Evolutionary conservation across 2,888 invertebrate genomes (phyloP), one percentile per base, ranked within the genome.

Genomic region (Heteropelma amictum): DNA sequence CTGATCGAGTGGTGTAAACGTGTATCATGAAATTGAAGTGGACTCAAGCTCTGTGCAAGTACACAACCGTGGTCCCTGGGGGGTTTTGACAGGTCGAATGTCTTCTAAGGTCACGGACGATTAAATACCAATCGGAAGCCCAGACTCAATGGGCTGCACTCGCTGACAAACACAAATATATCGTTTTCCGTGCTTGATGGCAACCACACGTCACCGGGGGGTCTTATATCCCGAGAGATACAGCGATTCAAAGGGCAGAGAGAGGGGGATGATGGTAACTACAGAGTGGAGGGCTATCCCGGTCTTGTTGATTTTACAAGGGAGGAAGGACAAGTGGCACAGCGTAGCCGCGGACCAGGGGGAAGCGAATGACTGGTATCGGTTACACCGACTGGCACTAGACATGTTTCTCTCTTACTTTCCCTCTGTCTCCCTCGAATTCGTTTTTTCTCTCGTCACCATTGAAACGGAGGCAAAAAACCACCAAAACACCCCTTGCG

Each of bases 361-460:
- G 84, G 82, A 82, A 80, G 82, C 84, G 84, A 86, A 85, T 84
- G 86, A 85, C 86, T 85, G 87, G 87, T 87, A 86, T 87, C 87
- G 82, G 86, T 87, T 87, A 87, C 87, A 87, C 80, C 71, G 68
- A 82, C 86, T 87, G 87, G 86, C 84, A 84, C 81, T 80, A 67
- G 77, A 76, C 80, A 70, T 78, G 65, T 72, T 69, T 58, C 72
- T 40, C 67, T 58, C 35, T 65, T 53, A 58, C 49, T 49, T 26
- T 45, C 42, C 51, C 47, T 28, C 30, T 35, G 21, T 33, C 51
- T 61, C 45, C 61, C 61, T 28, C 21, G 30, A 70, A 21, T 70
- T 67, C 47, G 33, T 40, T 35, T 35, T 42, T 51, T 72, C 61
- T 72, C 64, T 38, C 54, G 72, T 58, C 54, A 30, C 26, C 58